phyloP scores from a whole-genome alignment of 2,888 invertebrate genomes.

The Lasioglossum pauxillum region DNA sequence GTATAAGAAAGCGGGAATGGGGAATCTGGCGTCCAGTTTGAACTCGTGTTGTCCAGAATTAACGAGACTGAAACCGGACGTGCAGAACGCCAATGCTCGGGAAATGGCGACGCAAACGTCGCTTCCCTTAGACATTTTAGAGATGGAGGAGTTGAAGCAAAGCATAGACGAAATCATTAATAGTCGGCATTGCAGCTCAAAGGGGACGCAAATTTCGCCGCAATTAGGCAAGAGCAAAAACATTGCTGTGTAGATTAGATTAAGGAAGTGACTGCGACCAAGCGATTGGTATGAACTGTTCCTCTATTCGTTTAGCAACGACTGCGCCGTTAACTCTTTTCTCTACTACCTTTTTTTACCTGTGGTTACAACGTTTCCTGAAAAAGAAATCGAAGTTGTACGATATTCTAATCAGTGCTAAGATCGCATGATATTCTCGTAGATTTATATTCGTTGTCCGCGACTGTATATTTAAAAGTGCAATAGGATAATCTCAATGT shows the following conservation, averaged over 20 bases:
- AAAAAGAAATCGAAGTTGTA: slow-evolving; percentile 60
- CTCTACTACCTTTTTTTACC: slow-evolving; percentile 50
- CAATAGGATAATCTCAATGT: slow-evolving; percentile 24
- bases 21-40: slow-evolving; percentile 79
- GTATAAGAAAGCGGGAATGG: slow-evolving; percentile 75
- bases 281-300: slow-evolving; percentile 23
- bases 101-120: slow-evolving; percentile 83
- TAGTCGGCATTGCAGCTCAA: slow-evolving; percentile 80
- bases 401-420: slow-evolving; percentile 36
- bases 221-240: slow-evolving; percentile 77
- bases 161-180: slow-evolving; percentile 83
- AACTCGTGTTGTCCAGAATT: slow-evolving; percentile 79
- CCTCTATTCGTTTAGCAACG: slow-evolving; percentile 25
- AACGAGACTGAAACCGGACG: slow-evolving; percentile 74
- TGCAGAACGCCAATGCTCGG: slow-evolving; percentile 73
- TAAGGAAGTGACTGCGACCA: slow-evolving; percentile 27
- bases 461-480: slow-evolving; percentile 24
- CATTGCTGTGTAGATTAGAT: slow-evolving; percentile 50
- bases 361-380: slow-evolving; percentile 72
- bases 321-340: neutral
- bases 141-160: slow-evolving; percentile 83
- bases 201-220: slow-evolving; percentile 81
- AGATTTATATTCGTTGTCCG: slow-evolving; percentile 15
- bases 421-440: slow-evolving; percentile 11
- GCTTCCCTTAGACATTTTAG: slow-evolving; percentile 81